Conservation (phyloP, 2,797 vertebrate genomes). For the Masticophis lateralis region DNA sequence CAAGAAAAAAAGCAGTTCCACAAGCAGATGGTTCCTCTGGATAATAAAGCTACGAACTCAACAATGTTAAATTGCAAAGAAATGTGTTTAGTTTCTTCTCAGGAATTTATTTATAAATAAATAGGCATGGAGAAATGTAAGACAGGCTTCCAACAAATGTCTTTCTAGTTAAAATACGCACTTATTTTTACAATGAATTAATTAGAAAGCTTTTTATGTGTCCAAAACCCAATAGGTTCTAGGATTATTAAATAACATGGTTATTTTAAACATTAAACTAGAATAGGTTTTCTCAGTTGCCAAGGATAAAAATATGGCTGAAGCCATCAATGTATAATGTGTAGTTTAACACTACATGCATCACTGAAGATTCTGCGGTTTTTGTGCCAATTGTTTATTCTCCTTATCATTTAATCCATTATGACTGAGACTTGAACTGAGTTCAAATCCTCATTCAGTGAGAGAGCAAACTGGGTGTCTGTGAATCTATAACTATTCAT, state of each 20-base stretch:
- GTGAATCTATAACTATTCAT: neutral
- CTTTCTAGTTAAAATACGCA: slow-evolving; percentile 7
- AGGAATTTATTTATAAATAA: slow-evolving; percentile 9
- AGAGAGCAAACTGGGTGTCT: neutral
- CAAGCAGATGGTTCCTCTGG: slow-evolving; percentile 52
- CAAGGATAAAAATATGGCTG: neutral
- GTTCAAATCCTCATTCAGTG: neutral
- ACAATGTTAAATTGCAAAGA: slow-evolving; percentile 28
- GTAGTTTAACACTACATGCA: neutral
- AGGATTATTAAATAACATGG: neutral
- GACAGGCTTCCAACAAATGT: slow-evolving; percentile 22
- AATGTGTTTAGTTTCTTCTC: slow-evolving; percentile 19
- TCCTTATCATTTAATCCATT: neutral
- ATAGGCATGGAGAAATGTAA: slow-evolving; percentile 15
- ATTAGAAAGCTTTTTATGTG: neutral
- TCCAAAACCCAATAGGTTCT: neutral
- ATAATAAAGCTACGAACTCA: slow-evolving; percentile 25
- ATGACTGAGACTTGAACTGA: neutral
- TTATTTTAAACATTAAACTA: slow-evolving; percentile 9
- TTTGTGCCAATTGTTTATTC: neutral
- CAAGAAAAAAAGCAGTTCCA: slow-evolving; percentile 36
- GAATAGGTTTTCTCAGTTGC: neutral
- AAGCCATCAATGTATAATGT: neutral
- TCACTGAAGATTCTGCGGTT: neutral
- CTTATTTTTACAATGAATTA: slow-evolving; percentile 5